phyloP scores from a whole-genome alignment of 37 sponge, comb jelly and placozoan species.

The Chondrosia reniformis region DNA sequence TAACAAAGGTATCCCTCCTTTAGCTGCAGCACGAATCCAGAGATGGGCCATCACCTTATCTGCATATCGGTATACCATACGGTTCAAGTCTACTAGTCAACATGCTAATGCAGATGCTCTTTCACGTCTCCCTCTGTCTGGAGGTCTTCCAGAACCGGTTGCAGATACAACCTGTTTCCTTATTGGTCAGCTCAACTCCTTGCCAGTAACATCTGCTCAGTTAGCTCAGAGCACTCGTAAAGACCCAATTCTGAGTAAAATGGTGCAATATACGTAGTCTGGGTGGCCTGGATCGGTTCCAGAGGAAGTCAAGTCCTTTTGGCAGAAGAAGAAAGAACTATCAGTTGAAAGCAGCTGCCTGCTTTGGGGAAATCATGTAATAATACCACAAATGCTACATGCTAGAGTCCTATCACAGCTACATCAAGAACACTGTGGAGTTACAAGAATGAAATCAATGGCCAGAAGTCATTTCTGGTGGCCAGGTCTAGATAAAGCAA shows the following conservation, averaged over 20 bases:
- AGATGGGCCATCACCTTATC: background rate
- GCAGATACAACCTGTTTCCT: background rate
- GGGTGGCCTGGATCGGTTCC: slow-evolving; percentile 37
- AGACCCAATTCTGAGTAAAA: slow-evolving; percentile 49
- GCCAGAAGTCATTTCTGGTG: slow-evolving; percentile 45
- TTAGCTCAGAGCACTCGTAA: background rate
- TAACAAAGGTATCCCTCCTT: background rate
- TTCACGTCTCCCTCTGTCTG: background rate
- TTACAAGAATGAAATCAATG: slow-evolving; percentile 26
- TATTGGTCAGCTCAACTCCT: background rate
- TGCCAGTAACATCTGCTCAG: slow-evolving; percentile 1
- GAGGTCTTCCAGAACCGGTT: background rate
- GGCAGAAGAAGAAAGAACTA: slow-evolving; percentile 1
- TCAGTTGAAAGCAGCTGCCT: slow-evolving; percentile 24
- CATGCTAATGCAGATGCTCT: background rate
- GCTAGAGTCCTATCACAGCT: slow-evolving; percentile 24
- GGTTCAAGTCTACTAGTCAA: background rate
- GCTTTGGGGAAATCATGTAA: slow-evolving; percentile 32
- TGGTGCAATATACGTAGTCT: slow-evolving; percentile 23
- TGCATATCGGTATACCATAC: background rate
- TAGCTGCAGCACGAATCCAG: slow-evolving; percentile 14
- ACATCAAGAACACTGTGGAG: slow-evolving; percentile 25
- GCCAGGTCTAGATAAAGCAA: slow-evolving; percentile 28
- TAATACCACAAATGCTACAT: slow-evolving; percentile 22
- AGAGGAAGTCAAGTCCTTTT: slow-evolving; percentile 21